A percentile compares a stretch with the other conserved stretches of the same genome.
These are phyloP conservation scores for Nesometra sesokonis DNA, from an alignment of 35 echinoderm and acorn worm species.

Conservation along the genomic window DNA sequence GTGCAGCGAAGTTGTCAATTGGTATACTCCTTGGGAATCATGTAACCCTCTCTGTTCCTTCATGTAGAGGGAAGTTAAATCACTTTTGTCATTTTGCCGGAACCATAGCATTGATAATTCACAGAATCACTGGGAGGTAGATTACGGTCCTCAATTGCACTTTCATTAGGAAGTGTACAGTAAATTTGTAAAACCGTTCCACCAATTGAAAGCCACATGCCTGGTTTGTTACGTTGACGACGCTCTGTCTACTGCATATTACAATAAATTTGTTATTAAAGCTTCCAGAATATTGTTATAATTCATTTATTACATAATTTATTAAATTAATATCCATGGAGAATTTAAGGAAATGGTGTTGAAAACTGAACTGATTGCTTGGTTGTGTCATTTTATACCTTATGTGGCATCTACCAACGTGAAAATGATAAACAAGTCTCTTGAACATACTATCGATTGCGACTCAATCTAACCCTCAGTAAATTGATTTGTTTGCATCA, in stretches of 20 bases:
- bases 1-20: neutral
- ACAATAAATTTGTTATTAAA: neutral
- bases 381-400: neutral
- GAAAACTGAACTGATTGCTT: neutral
- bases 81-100: neutral
- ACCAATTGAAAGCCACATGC: neutral
- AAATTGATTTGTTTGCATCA: no score
- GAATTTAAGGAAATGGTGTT: neutral
- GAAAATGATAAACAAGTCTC: no score
- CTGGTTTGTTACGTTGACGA: neutral
- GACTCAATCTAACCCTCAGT: no score
- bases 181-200: no score
- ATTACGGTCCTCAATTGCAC: neutral
- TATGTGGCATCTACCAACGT: no score
- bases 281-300: neutral
- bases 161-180: neutral
- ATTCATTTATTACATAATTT: neutral
- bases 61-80: neutral
- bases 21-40: neutral
- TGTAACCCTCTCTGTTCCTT: neutral
- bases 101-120: neutral
- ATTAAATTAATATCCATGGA: neutral
- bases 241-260: neutral
- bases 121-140: neutral
- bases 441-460: no score